phyloP scores from a whole-genome alignment of 2,113 vertebrate species.

The Grallaria varia region DNA sequence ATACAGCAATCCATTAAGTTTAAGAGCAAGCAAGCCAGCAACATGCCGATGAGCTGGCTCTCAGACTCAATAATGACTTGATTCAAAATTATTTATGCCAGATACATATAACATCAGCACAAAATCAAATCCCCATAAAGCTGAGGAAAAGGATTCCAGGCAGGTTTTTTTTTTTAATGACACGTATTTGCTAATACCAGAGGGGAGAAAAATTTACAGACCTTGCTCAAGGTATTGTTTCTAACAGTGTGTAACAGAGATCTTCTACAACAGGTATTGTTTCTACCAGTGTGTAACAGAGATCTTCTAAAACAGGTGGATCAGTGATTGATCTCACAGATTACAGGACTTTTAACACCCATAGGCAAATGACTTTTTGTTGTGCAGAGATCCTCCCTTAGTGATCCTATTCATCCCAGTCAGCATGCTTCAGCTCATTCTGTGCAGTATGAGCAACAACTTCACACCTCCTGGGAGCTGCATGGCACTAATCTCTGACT shows the following conservation, averaged over 20 bases:
- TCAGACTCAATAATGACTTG: not conserved
- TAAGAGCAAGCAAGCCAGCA: not conserved
- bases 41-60: not conserved
- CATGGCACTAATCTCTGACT: not conserved
- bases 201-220: not conserved
- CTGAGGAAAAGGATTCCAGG: not conserved
- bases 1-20: not conserved
- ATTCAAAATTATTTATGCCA: not conserved
- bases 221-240: not conserved
- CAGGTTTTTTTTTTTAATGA: not conserved
- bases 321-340: not conserved
- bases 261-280: not conserved
- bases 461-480: not conserved
- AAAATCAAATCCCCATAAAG: constrained; percentile 23
- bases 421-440: not conserved
- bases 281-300: not conserved
- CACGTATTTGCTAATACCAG: not conserved
- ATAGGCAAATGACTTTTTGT: not conserved
- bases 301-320: not conserved
- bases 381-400: not conserved
- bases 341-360: not conserved
- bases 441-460: not conserved
- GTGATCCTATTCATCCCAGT: not conserved
- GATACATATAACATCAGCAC: not conserved
- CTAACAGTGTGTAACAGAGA: not conserved